Percentiles rank a stretch among this genome's conserved stretches.
These are phyloP conservation scores for Andrena praecox DNA, from an alignment of 2,888 invertebrate genomes.

Conservation along the genomic window DNA sequence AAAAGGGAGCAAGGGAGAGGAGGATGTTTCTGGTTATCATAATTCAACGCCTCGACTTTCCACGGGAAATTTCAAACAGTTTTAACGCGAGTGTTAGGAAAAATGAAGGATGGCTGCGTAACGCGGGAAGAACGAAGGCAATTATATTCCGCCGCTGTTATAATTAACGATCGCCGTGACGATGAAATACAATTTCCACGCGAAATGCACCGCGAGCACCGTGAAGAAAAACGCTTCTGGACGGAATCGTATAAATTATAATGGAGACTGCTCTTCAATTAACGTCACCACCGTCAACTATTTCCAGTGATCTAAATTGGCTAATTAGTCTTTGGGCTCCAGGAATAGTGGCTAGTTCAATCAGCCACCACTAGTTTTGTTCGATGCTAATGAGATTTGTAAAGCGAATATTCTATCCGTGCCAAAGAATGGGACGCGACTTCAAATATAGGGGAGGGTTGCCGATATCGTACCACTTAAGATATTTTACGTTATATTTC, in stretches of 20 bases:
- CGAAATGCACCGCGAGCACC: conserved; percentile 10
- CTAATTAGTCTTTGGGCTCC: conserved; percentile 25
- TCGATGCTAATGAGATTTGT: conserved; percentile 1
- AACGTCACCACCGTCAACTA: not conserved
- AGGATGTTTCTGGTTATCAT: not conserved
- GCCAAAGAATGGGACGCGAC: too few relatives aligned
- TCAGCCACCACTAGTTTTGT: not conserved
- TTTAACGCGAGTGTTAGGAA: conserved; percentile 28
- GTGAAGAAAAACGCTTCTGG: conserved; percentile 22
- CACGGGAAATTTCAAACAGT: conserved; percentile 23
- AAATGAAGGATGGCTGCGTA: not conserved
- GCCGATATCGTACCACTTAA: too few relatives aligned
- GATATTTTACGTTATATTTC: too few relatives aligned
- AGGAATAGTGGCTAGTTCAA: not conserved
- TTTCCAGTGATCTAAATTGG: conserved; percentile 25
- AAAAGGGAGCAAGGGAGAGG: not conserved
- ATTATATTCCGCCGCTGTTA: conserved; percentile 34
- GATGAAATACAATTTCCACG: conserved; percentile 42
- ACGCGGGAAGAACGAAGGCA: conserved; percentile 10
- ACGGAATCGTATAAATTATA: conserved; percentile 37
- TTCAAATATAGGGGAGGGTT: not conserved
- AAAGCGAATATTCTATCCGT: not conserved
- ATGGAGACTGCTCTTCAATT: conserved; percentile 19
- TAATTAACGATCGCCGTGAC: conserved; percentile 40
- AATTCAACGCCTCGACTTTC: not conserved